Conservation (phyloP, 1,140 invertebrate genomes). For the Agraylea sexmaculata region DNA sequence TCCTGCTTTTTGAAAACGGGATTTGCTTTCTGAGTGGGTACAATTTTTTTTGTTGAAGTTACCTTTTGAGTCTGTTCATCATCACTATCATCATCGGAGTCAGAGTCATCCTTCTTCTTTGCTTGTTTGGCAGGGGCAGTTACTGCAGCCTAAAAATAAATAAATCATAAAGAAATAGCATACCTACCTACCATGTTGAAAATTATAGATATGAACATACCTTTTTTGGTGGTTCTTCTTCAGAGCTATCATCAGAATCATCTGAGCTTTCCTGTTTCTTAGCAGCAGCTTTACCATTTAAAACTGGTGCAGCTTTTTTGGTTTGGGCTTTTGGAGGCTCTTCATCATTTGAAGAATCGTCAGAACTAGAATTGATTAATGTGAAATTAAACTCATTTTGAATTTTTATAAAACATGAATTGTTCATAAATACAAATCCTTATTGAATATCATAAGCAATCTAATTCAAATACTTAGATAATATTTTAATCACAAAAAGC, state of each 20-base stretch:
- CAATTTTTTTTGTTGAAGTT: slow-evolving; percentile 17
- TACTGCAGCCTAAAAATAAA: not conserved
- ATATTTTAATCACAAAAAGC: too few species aligned
- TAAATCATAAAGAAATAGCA: slow-evolving; percentile 12
- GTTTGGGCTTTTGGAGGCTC: slow-evolving; percentile 5
- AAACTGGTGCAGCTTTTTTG: too few species aligned
- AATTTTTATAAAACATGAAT: slow-evolving; percentile 3
- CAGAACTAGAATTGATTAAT: slow-evolving; percentile 13
- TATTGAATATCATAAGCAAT: not conserved
- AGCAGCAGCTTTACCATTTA: slow-evolving; percentile 8
- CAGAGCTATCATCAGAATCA: slow-evolving; percentile 20
- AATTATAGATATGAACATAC: slow-evolving; percentile 2
- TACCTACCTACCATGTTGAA: not conserved
- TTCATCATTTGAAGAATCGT: slow-evolving; percentile 19
- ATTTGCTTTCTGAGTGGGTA: slow-evolving; percentile 18
- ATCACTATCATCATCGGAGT: slow-evolving; percentile 15
- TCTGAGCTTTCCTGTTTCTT: slow-evolving; percentile 15
- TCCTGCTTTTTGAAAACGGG: slow-evolving; percentile 21
- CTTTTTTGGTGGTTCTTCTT: slow-evolving; percentile 17
- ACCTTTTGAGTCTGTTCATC: slow-evolving; percentile 14
- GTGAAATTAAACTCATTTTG: not conserved
- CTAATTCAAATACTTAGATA: too few species aligned
- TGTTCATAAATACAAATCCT: slow-evolving; percentile 3
- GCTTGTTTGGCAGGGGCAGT: slow-evolving; percentile 10
- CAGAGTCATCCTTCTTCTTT: slow-evolving; percentile 17